Evolutionary conservation across 2,888 invertebrate genomes (phyloP).

Genomic region (Hemistola chrysoprasaria): DNA sequence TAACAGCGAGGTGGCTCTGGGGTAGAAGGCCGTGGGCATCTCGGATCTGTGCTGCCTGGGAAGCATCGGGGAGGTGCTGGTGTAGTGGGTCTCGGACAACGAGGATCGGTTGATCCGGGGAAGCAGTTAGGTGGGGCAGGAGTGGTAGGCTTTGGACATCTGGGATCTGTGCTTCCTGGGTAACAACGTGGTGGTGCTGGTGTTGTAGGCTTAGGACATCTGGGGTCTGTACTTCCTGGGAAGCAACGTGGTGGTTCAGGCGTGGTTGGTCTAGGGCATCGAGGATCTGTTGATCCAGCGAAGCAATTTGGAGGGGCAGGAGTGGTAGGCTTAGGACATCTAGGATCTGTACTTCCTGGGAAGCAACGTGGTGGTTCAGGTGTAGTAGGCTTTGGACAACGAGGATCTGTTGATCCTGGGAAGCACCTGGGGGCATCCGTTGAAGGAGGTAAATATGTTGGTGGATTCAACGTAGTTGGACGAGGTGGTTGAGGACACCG

Average conservation of each 20-base stretch:
- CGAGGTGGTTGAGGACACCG: constrained; percentile 40
- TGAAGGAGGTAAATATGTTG: constrained; percentile 34
- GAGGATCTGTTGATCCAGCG: constrained; percentile 30
- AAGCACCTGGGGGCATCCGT: constrained; percentile 38
- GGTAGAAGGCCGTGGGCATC: constrained; percentile 45
- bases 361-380: constrained; percentile 30
- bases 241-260: constrained; percentile 24
- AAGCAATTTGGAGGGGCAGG: constrained; percentile 34
- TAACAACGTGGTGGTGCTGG: constrained; percentile 35
- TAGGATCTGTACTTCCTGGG: constrained; percentile 42
- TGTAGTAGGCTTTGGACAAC: constrained; percentile 37
- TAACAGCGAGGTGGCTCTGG: constrained; percentile 32
- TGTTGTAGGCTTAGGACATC: constrained; percentile 28
- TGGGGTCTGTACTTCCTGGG: constrained; percentile 30
- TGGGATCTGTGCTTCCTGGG: constrained; percentile 48
- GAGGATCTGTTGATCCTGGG: constrained; percentile 40
- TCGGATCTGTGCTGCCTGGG: constrained; percentile 40
- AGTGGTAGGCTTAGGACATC: constrained; percentile 43
- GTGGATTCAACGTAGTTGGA: constrained; percentile 33
- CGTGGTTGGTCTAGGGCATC: constrained; percentile 30
- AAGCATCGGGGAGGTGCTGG: constrained; percentile 36
- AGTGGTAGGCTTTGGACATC: constrained; percentile 34
- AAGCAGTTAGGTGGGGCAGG: constrained; percentile 42
- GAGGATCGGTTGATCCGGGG: constrained; percentile 51
- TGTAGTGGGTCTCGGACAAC: constrained; percentile 46